A percentile compares a stretch with the other conserved stretches of the same genome.
Conservation (phyloP, 1,140 invertebrate species). For the Mactra quadrangularis region DNA sequence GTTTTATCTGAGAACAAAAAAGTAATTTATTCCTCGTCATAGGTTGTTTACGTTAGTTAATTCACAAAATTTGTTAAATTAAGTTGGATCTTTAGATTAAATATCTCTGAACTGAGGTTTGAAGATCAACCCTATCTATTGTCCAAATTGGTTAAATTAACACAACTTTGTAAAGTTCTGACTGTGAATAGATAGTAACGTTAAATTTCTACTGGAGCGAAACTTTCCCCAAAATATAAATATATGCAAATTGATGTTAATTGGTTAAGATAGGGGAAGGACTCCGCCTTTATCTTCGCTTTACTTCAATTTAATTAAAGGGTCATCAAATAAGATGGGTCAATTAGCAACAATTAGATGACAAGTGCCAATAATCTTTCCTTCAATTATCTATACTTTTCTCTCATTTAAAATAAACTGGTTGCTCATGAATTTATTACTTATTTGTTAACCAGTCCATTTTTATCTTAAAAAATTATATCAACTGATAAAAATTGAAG, state of each 20-base stretch:
- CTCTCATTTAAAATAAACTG: conserved; percentile 1
- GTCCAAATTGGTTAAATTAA: conserved; percentile 3
- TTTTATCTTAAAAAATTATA: no score
- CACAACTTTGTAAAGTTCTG: not conserved
- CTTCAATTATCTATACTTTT: conserved; percentile 4
- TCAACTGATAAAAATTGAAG: no score
- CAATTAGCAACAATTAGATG: conserved; percentile 21
- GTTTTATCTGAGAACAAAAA: no score
- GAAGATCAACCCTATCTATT: no score
- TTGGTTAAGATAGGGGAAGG: conserved; percentile 14
- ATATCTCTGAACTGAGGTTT: no score
- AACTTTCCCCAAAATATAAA: conserved; percentile 14
- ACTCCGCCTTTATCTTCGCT: not conserved
- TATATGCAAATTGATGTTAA: conserved; percentile 37
- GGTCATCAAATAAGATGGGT: conserved; percentile 1
- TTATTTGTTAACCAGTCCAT: not conserved
- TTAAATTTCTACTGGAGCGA: not conserved
- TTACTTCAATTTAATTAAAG: conserved; percentile 3
- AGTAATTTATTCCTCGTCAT: no score
- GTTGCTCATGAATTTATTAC: not conserved
- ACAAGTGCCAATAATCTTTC: conserved; percentile 4
- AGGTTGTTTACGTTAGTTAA: no score
- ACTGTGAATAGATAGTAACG: conserved; percentile 1
- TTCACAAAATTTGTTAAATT: no score
- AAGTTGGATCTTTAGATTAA: no score